Base-by-base conservation (phyloP, 92 coral and sea anemone genomes). In the Bergia puertoricense region DNA sequence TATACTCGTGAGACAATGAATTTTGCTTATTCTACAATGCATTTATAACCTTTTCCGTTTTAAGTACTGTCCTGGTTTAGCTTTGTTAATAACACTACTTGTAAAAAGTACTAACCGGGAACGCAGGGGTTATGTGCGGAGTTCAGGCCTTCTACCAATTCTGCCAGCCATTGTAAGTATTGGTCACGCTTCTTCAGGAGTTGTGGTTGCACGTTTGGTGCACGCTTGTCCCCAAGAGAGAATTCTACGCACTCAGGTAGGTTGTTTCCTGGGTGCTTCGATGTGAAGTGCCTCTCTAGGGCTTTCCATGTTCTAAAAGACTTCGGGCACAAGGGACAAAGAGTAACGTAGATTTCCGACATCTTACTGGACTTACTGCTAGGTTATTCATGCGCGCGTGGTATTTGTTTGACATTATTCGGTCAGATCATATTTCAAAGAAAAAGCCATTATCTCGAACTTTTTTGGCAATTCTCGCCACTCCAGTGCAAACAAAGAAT, bases 61-160 rank as follows among this genome's bases (percentile, higher is more conserved):
- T 18, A 86, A 57, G 62, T 74, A 37, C 46, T 45, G 69, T 40
- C 68, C 68, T 68, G n/a, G n/a, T n/a, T n/a, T n/a, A n/a, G n/a
- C n/a, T 54, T 65, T 67, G 80, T 78, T 66, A 51, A 75, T 36
- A 86, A 45, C 41, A 74, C n/a, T n/a, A n/a, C n/a, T n/a, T n/a
- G 46, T 66, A 14, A 74, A 38, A 62, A 74, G 8, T 69, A 89
- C 90, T 73, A 69, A 90, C 92, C 90, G 68, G 92, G 92, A n/a
- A 86, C 92, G 6, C 77, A 69, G 16, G 88, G 92, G 45, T 86
- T 57, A 76, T 86, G 92, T 22, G 92, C 90, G 16, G 92, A 86
- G 71, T 86, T 90, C 15, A 86, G 74, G 38, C 90, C 71, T 57
- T 90, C 88, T 6, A 86, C 89, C 8, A 90, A 13, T 48, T 73